phyloP scores from a whole-genome alignment of 2,888 invertebrate genomes.

The Caenorhabditis sp. region DNA sequence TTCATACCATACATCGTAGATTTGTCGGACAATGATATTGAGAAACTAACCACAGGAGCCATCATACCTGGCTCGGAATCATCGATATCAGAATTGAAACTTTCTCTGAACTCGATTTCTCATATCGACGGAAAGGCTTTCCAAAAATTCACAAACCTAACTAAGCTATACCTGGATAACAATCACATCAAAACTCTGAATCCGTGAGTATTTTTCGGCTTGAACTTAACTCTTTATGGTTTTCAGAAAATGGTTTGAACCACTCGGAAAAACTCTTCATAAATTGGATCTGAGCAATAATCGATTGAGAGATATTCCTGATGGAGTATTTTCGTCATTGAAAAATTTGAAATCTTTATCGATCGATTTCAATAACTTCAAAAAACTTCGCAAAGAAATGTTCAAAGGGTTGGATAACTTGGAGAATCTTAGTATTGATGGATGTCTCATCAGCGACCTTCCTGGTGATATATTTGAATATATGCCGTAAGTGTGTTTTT shows the following conservation, averaged over 20 bases:
- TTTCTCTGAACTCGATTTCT: conserved; percentile 36
- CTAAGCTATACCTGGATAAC: conserved; percentile 29
- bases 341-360: conserved; percentile 44
- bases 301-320: conserved; percentile 16
- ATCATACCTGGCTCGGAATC: conserved; percentile 38
- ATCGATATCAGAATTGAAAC: conserved; percentile 18
- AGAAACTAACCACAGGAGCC: conserved; percentile 8
- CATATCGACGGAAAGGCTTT: conserved; percentile 38
- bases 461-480: conserved; percentile 54
- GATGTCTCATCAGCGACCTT: conserved; percentile 43
- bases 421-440: conserved; percentile 56
- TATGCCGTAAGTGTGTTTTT: conserved; percentile 43
- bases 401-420: conserved; percentile 55
- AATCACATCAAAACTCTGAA: conserved; percentile 34
- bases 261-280: conserved; percentile 33
- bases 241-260: conserved; percentile 26
- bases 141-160: conserved; percentile 28
- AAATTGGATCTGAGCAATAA: conserved; percentile 41
- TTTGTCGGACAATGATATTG: conserved; percentile 38
- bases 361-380: conserved; percentile 51
- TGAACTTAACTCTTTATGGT: no score
- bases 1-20: conserved; percentile 30
- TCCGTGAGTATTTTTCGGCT: conserved; percentile 17
- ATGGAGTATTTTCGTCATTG: conserved; percentile 20
- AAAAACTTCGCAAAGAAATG: conserved; percentile 25